Base-by-base conservation (phyloP, 2,797 vertebrate genomes). In the Amazona ochrocephala region DNA sequence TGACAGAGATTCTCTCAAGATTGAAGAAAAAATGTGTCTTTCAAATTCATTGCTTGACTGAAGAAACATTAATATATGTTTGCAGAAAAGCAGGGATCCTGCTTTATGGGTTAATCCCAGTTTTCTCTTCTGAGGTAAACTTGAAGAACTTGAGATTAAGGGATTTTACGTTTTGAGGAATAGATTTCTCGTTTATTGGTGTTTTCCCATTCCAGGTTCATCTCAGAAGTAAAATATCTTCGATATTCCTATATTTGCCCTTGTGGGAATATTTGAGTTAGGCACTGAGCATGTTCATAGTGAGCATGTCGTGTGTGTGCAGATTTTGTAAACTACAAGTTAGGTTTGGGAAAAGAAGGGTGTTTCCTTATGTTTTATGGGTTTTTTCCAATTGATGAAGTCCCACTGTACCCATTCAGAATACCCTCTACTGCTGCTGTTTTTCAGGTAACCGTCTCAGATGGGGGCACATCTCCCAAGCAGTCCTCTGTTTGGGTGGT, bases 401-500 rank as follows among this genome's bases (percentile, higher is more conserved):
- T 89, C 42, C 30, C 10, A 1, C 48, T 71, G 29, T 22, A 26
- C 24, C 67, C 32, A 3, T 45, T 67, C 50, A 58, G 22, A 75
- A 18, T 88, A 65, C 89, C 10, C 39, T 74, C 23, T 74, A 26
- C 80, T 86, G 86, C 83, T 97, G 72, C 76, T 70, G 7, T 81
- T 91, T 96, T 95, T 45, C 97, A 99, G 99, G 99, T 99, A 10
- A 98, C 98, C 0, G 98, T 99, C 70, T 98, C 98, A 6, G 99
- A 99, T 47, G 99, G 99, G 1, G 98, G 99, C 21, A 89, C 98
- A 4, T 98, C 98, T 89, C 98, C 99, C 11, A 98, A 95, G 87
- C 98, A 99, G 37, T 99, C 98, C 10, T 99, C 98, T 0, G 98
- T 99, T 29, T 99, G 99, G 99, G 98, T 99, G 86, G 98, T 99